Evolutionary conservation across 2,888 invertebrate species (phyloP), one percentile per base, ranked within the genome.

Genomic region (Dasysyrphus tricinctus): DNA sequence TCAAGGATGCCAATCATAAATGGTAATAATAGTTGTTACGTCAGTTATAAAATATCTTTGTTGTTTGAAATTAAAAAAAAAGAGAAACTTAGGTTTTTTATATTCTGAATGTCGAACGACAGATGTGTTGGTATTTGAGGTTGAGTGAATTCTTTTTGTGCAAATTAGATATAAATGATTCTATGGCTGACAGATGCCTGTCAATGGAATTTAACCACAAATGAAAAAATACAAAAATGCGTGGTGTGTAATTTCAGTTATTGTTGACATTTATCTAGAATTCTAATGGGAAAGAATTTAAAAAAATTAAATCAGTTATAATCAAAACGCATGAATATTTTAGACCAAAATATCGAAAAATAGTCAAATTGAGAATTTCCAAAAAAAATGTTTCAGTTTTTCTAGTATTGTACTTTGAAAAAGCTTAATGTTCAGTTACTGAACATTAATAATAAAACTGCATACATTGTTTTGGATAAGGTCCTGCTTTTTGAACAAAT

Each of bases 91-190:
- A 14, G 2, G 24, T 19, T 65, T 63, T 37, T 72, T 79, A n/a
- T 79, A 9, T 32, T 12, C 4, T 37, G 37, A 59, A 34, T 74
- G 51, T 24, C 9, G 75, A 80, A 80, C 61, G 84, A 80, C 84
- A 85, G 84, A 85, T 85, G 84, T 24, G 63, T 32, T 49, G 67
- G 67, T 56, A 37, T 78, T 82, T 77, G 49, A 42, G 78, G 82
- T 69, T 63, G 74, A 56, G 67, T 61, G 67, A 51, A n/a, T 54
- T 69, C 14, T 34, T 39, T 54, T 39, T 54, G 69, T 39, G 51
- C 54, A 29, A 69, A 69, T 69, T 69, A 69, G 51, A 24, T 39
- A 24, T 54, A 69, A 54, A 69, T 69, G 5, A 54, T 54, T 29
- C 54, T 39, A 69, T 29, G 29, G 24, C 34, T 39, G 39, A 69